Base-by-base conservation (phyloP, 2,888 invertebrate species). In the Cantharis lateralis region DNA sequence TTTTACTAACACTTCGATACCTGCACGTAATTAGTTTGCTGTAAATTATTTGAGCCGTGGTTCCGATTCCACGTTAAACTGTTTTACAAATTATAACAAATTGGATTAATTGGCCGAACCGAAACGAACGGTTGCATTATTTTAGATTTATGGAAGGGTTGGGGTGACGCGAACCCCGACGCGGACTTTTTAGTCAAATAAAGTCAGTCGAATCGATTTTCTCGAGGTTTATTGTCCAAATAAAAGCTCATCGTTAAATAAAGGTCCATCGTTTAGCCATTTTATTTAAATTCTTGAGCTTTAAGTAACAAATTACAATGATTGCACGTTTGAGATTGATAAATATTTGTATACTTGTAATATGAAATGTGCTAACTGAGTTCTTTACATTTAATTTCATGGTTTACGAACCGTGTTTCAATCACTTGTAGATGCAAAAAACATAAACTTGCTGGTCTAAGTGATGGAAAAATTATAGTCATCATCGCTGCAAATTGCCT, bases 381-480 rank as follows among this genome's bases (percentile, higher is more conserved):
- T 80, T 79, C 72, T 79, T 78, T 78, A 80, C 79, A 75, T 81
- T 81, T 80, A 84, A 84, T 83, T 84, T 84, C 84, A 84, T 82
- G 84, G 82, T 83, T 83, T 83, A 80, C 81, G 81, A 79, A 81
- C 81, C 83, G 79, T 82, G 80, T 79, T 80, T 80, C 80, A 82
- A 81, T 80, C 80, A 80, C 77, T 82, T 82, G 80, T 78, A 77
- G 73, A 75, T 73, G 80, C 81, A 81, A 81, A 82, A 81, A 78
- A 74, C 75, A 75, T 79, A 69, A 81, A 81, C 81, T 81, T 82
- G 80, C 80, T 72, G 77, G 78, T 79, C 80, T 79, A 81, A 82
- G 81, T 81, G 80, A 81, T 81, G 81, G 80, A 84, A 84, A 82
- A 82, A 83, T 82, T 82, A 81, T 81, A 79, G 80, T 81, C 82